Percentiles rank a stretch among this genome's conserved stretches.
These are phyloP conservation scores for Apaloderma vittatum DNA, from an alignment of 2,113 vertebrate genomes.

Conservation along the genomic window DNA sequence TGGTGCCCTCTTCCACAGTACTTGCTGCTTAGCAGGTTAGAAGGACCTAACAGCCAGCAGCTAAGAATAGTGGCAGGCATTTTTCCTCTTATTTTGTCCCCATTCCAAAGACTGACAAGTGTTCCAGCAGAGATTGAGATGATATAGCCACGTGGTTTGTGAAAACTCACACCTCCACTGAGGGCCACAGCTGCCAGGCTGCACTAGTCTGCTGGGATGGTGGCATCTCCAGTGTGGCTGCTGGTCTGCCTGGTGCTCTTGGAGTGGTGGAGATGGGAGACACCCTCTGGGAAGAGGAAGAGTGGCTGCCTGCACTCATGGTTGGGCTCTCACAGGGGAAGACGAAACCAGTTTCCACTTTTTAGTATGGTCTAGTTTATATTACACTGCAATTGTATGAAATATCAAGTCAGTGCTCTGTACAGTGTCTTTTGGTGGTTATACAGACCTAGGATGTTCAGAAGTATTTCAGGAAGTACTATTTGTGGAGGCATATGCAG, in stretches of 20 bases:
- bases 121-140: neutral
- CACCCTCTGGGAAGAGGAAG: neutral
- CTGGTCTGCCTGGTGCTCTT: rapidly evolving
- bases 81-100: neutral
- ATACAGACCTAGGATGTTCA: neutral
- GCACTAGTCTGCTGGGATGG: rapidly evolving
- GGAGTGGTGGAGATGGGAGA: neutral
- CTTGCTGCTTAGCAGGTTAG: rapidly evolving
- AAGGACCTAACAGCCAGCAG: neutral
- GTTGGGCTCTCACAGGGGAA: neutral
- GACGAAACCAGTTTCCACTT: neutral
- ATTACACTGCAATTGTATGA: neutral
- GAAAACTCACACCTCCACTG: neutral
- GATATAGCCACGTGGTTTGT: neutral
- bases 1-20: neutral
- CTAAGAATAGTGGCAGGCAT: neutral
- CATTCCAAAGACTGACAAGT: neutral
- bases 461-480: neutral
- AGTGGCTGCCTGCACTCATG: neutral
- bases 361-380: neutral
- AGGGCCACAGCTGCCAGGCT: neutral
- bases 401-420: neutral
- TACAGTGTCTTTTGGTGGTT: neutral
- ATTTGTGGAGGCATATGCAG: neutral
- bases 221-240: neutral